phyloP scores from a whole-genome alignment of 2,113 vertebrate species.

The Himantopus leucocephalus region DNA sequence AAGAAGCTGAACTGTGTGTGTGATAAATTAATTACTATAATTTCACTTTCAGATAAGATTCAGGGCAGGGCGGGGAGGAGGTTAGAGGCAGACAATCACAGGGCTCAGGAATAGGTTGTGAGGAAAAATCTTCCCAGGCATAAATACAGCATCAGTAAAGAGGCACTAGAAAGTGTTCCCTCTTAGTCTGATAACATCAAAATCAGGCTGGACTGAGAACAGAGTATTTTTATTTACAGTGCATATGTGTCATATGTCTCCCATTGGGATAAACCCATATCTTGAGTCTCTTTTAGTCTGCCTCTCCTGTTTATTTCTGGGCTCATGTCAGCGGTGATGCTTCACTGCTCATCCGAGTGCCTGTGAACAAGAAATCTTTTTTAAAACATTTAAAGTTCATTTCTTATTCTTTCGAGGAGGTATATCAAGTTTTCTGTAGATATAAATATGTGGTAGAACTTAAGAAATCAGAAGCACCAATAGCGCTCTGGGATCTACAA shows the following conservation, averaged over 20 bases:
- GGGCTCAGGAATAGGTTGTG: neutral
- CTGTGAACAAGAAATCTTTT: slow-evolving; percentile 61
- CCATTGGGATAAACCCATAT: neutral
- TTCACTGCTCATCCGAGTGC: slow-evolving; percentile 35
- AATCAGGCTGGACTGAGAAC: neutral
- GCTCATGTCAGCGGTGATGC: slow-evolving; percentile 36
- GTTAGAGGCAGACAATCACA: neutral
- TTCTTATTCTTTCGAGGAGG: slow-evolving; percentile 62
- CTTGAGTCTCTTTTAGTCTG: neutral
- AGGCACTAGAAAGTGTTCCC: neutral
- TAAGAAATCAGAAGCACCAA: slow-evolving; percentile 58
- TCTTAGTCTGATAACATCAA: neutral
- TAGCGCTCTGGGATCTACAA: neutral
- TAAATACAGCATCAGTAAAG: neutral
- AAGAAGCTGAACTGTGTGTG: neutral
- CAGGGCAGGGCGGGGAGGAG: neutral
- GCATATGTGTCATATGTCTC: neutral
- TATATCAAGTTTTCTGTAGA: slow-evolving; percentile 45
- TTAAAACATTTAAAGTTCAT: slow-evolving; percentile 57
- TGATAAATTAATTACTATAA: slow-evolving; percentile 43
- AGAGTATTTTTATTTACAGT: neutral
- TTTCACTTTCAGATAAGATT: slow-evolving; percentile 30
- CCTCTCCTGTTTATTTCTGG: slow-evolving; percentile 29
- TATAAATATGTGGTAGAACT: slow-evolving; percentile 43
- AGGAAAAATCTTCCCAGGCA: neutral